These are phyloP conservation scores for Harpalus rufipes DNA, from an alignment of 2,888 invertebrate genomes.

Conservation along the genomic window DNA sequence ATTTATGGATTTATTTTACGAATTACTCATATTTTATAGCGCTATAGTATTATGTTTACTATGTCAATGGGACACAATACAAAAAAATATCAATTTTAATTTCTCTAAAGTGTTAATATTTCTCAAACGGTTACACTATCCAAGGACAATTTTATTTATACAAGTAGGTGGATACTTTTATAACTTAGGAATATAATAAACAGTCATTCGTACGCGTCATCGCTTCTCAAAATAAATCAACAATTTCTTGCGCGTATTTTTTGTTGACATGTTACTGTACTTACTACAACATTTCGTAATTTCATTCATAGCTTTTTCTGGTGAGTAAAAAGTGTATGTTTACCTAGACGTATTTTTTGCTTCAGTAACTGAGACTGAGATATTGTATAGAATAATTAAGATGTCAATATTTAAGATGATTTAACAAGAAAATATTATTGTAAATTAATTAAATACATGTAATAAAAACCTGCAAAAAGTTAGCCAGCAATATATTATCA, in stretches of 20 bases:
- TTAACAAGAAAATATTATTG: slow-evolving; percentile 1
- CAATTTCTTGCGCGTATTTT: slow-evolving; percentile 32
- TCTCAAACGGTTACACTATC: slow-evolving; percentile 25
- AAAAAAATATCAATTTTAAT: background rate
- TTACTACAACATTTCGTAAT: slow-evolving; percentile 37
- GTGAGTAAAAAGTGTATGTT: slow-evolving; percentile 10
- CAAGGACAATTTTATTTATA: slow-evolving; percentile 51
- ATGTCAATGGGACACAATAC: background rate
- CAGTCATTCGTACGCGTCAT: slow-evolving; percentile 2
- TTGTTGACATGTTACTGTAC: slow-evolving; percentile 40
- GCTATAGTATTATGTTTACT: background rate
- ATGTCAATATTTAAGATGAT: slow-evolving; percentile 4
- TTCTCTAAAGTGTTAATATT: slow-evolving; percentile 3
- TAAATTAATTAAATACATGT: background rate
- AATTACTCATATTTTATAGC: too few relatives aligned
- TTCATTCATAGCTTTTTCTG: slow-evolving; percentile 52
- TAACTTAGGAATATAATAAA: slow-evolving; percentile 2
- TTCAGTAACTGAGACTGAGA: slow-evolving; percentile 18
- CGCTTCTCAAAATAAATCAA: slow-evolving; percentile 53
- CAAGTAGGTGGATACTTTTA: slow-evolving; percentile 35
- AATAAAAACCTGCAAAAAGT: too few relatives aligned
- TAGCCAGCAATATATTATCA: too few relatives aligned
- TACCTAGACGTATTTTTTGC: slow-evolving; percentile 16
- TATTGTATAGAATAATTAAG: background rate
- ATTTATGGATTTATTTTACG: too few relatives aligned